Evolutionary conservation across 2,797 vertebrate species (phyloP).

Genomic region (Hyperoplus immaculatus): DNA sequence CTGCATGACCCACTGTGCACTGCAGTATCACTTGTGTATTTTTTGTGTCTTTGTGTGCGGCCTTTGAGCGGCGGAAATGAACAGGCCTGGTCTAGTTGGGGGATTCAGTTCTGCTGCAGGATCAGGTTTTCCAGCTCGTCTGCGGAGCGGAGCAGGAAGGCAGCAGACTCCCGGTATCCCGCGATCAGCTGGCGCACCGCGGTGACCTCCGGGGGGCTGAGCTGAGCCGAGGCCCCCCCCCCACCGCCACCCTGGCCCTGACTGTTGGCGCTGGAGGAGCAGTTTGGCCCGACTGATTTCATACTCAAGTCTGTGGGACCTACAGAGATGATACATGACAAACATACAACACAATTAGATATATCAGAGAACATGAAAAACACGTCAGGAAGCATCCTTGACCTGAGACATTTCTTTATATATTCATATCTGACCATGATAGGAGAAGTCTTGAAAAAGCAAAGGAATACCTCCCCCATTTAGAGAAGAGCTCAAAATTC

Average conservation of each 20-base stretch:
- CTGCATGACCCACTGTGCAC: constrained; percentile 74
- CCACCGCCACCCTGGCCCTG: constrained; percentile 91
- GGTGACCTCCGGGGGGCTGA: constrained; percentile 96
- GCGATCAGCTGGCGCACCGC: constrained; percentile 99
- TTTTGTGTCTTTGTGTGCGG: constrained; percentile 68
- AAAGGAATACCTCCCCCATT: background rate
- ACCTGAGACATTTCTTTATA: background rate
- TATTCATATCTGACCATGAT: background rate
- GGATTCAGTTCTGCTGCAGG: constrained; percentile 97
- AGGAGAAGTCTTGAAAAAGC: background rate
- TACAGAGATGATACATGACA: constrained; percentile 52
- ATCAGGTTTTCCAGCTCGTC: constrained; percentile 99
- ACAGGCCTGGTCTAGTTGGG: constrained; percentile 60
- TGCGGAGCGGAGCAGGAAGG: constrained; percentile 97
- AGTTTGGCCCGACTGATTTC: constrained; percentile 92
- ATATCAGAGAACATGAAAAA: background rate
- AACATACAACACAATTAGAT: background rate
- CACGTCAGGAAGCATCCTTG: background rate
- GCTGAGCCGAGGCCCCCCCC: constrained; percentile 93
- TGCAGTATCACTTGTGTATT: constrained; percentile 64
- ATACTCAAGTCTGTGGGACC: constrained; percentile 99
- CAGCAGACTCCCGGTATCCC: constrained; percentile 96
- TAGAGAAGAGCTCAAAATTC: background rate
- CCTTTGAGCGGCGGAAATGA: constrained; percentile 44
- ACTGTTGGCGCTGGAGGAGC: constrained; percentile 90